These are phyloP conservation scores for Condylura cristata DNA, from an alignment of 2,113 vertebrate species.

Conservation along the genomic window DNA sequence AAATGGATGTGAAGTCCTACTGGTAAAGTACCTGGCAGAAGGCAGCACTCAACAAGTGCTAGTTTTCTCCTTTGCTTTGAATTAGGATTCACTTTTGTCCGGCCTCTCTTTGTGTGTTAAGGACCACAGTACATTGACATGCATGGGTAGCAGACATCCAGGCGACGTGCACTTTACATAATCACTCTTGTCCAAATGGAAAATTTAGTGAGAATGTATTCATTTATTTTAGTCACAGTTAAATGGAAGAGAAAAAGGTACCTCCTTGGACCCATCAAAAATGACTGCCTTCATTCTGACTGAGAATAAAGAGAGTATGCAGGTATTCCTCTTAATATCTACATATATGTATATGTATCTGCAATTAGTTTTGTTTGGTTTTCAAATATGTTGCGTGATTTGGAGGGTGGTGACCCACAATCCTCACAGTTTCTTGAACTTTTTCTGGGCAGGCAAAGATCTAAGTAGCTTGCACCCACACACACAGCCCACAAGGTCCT, in stretches of 20 bases:
- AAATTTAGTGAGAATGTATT: background rate
- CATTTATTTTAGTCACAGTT: constrained; percentile 51
- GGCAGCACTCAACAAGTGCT: background rate
- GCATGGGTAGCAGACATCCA: background rate
- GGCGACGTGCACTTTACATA: background rate
- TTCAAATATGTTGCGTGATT: background rate
- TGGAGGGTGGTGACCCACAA: background rate
- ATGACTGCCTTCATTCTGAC: constrained; percentile 17
- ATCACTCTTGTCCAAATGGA: background rate
- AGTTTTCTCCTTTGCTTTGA: background rate
- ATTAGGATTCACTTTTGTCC: background rate
- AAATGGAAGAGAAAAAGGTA: constrained; percentile 4
- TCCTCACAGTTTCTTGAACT: background rate
- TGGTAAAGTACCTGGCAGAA: background rate
- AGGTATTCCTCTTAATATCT: constrained; percentile 49
- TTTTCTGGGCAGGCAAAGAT: background rate
- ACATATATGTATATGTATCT: background rate
- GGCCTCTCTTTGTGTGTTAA: background rate
- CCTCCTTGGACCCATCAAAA: constrained; percentile 3
- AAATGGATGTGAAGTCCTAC: background rate
- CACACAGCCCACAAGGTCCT: background rate
- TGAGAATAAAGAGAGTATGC: constrained; percentile 27
- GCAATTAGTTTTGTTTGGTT: background rate
- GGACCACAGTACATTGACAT: background rate
- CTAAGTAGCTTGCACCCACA: too few relatives aligned